Evolutionary conservation across 1,140 invertebrate genomes (phyloP).

Genomic region (Cotesia glomerata): DNA sequence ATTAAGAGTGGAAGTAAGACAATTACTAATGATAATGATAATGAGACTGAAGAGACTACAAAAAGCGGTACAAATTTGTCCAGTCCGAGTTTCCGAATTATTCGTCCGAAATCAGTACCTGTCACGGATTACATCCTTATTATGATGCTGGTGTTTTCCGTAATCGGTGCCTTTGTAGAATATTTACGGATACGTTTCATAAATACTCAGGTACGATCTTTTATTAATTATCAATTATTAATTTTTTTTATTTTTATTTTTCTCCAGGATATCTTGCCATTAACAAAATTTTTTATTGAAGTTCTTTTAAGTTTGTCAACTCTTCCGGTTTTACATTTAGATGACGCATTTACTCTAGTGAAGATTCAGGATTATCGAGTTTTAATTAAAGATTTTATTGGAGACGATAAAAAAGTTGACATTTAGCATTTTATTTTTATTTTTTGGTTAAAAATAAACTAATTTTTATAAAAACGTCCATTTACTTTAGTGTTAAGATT

Average conservation of each 20-base stretch:
- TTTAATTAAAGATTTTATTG: background rate
- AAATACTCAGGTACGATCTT: slow-evolving; percentile 46
- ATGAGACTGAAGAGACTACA: background rate
- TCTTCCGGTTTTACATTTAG: background rate
- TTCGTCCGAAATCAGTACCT: slow-evolving; percentile 43
- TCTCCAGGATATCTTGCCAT: background rate
- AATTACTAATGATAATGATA: slow-evolving; percentile 2
- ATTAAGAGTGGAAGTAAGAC: background rate
- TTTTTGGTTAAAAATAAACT: too few relatives aligned
- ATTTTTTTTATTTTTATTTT: background rate
- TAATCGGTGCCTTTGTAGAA: slow-evolving; percentile 50
- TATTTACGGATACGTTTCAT: slow-evolving; percentile 49
- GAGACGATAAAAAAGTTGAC: too few relatives aligned
- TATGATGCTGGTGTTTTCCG: slow-evolving; percentile 49
- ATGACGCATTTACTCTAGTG: too few relatives aligned
- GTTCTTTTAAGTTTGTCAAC: too few relatives aligned
- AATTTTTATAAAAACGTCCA: too few relatives aligned
- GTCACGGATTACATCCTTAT: slow-evolving; percentile 51
- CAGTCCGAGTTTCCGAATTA: slow-evolving; percentile 30
- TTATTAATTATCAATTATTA: slow-evolving; percentile 11
- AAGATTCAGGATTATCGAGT: too few relatives aligned
- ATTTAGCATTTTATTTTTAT: background rate
- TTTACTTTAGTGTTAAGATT: too few relatives aligned
- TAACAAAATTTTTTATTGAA: too few relatives aligned
- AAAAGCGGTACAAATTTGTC: background rate